A percentile compares a stretch with the other conserved stretches of the same genome.
These are phyloP conservation scores for Miichthys miiuy DNA, from an alignment of 2,797 vertebrate species.

Conservation along the genomic window DNA sequence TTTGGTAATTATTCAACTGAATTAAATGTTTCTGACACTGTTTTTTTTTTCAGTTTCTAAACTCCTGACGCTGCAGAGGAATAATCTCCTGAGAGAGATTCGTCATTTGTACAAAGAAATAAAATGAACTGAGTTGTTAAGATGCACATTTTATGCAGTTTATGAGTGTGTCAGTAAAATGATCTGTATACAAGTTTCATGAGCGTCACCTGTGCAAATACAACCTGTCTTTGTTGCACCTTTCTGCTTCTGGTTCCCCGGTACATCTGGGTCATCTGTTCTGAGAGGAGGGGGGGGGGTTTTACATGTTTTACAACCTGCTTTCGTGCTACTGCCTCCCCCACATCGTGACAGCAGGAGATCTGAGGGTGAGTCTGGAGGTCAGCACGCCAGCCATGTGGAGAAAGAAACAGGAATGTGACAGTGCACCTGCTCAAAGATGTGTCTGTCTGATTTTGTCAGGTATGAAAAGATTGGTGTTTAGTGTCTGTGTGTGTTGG, in stretches of 20 bases:
- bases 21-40: neutral
- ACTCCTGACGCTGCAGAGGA: neutral
- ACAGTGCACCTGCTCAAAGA: constrained; percentile 44
- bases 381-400: constrained; percentile 27
- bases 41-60: neutral
- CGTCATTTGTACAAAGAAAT: neutral
- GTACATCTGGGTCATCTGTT: constrained; percentile 38
- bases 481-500: constrained; percentile 43
- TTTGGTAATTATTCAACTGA: neutral
- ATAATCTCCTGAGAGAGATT: neutral
- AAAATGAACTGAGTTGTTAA: constrained; percentile 9
- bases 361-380: constrained; percentile 25
- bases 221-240: constrained; percentile 25
- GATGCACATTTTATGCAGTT: constrained; percentile 7
- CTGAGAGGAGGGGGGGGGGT: constrained; percentile 34
- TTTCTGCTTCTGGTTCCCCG: constrained; percentile 45
- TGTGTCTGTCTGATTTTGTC: constrained; percentile 23
- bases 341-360: constrained; percentile 50
- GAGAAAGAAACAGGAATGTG: constrained; percentile 37
- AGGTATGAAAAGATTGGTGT: constrained; percentile 32
- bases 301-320: constrained; percentile 67
- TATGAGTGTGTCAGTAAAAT: constrained; percentile 15
- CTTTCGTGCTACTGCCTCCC: constrained; percentile 43
- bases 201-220: constrained; percentile 56
- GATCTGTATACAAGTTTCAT: constrained; percentile 3